Evolutionary conservation across 2,888 invertebrate species (phyloP).

Genomic region (Biston stratarius): DNA sequence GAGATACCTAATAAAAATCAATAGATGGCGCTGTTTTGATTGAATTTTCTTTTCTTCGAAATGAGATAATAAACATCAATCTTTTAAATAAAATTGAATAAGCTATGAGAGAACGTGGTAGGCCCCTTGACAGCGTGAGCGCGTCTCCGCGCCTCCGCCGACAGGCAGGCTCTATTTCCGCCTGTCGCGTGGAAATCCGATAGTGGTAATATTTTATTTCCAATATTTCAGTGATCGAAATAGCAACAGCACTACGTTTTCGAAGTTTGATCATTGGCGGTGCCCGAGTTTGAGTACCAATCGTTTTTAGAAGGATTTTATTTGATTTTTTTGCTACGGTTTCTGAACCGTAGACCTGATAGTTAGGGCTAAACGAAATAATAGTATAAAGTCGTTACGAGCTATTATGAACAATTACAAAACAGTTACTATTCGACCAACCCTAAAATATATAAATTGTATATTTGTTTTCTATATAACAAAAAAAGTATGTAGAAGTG

Average conservation of each 20-base stretch:
- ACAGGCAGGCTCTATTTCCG: conserved; percentile 82
- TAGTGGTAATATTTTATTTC: conserved; percentile 75
- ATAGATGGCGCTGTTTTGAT: too few relatives aligned
- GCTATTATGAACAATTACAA: too few relatives aligned
- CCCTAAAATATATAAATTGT: too few relatives aligned
- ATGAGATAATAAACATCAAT: too few relatives aligned
- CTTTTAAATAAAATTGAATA: neutral
- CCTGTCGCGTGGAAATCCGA: conserved; percentile 79
- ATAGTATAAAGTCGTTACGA: too few relatives aligned
- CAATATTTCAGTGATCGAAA: conserved; percentile 75
- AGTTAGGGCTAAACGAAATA: neutral
- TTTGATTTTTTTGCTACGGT: conserved; percentile 30
- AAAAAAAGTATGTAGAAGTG: too few relatives aligned
- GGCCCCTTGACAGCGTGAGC: conserved; percentile 2
- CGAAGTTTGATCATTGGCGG: conserved; percentile 42
- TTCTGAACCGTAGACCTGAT: too few relatives aligned
- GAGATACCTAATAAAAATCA: too few relatives aligned
- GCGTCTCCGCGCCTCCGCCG: conserved; percentile 34
- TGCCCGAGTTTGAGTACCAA: conserved; percentile 26
- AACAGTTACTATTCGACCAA: too few relatives aligned
- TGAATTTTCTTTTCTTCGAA: too few relatives aligned
- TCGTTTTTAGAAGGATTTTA: conserved; percentile 42
- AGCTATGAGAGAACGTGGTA: neutral
- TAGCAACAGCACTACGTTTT: conserved; percentile 65
- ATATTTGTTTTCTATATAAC: too few relatives aligned